Conservation (phyloP, 2,888 invertebrate species). For the Lepidochrysops patricia region DNA sequence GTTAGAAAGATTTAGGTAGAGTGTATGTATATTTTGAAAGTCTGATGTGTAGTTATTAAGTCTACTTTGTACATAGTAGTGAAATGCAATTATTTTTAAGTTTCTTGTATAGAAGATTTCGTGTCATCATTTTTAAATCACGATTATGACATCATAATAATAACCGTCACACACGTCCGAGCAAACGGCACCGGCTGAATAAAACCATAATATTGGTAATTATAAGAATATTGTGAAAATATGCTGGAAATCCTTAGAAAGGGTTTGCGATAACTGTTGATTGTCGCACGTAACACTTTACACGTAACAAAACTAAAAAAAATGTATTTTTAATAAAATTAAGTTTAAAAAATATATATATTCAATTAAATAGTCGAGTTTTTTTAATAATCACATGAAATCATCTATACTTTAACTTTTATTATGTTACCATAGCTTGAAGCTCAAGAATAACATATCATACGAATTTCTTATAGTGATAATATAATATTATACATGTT, state of each 20-base stretch:
- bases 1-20: background rate
- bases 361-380: no score
- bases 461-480: slow-evolving; percentile 18
- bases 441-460: slow-evolving; percentile 69
- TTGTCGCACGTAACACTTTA: no score
- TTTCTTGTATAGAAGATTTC: slow-evolving; percentile 10
- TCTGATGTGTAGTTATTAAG: slow-evolving; percentile 33
- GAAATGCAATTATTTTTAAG: slow-evolving; percentile 41
- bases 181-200: no score
- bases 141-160: background rate
- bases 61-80: slow-evolving; percentile 55
- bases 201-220: no score
- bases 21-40: slow-evolving; percentile 28
- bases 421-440: slow-evolving; percentile 55
- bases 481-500: background rate
- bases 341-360: no score
- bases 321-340: no score
- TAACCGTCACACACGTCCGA: background rate
- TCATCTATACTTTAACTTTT: background rate
- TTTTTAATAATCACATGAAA: slow-evolving; percentile 1
- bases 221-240: no score
- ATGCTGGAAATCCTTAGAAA: no score
- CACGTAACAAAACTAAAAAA: no score
- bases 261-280: no score
- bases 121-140: slow-evolving; percentile 9